Percentiles rank a stretch among this genome's conserved stretches.
Evolutionary conservation across 2,113 vertebrate genomes (phyloP).

Genomic region (Progne subis): DNA sequence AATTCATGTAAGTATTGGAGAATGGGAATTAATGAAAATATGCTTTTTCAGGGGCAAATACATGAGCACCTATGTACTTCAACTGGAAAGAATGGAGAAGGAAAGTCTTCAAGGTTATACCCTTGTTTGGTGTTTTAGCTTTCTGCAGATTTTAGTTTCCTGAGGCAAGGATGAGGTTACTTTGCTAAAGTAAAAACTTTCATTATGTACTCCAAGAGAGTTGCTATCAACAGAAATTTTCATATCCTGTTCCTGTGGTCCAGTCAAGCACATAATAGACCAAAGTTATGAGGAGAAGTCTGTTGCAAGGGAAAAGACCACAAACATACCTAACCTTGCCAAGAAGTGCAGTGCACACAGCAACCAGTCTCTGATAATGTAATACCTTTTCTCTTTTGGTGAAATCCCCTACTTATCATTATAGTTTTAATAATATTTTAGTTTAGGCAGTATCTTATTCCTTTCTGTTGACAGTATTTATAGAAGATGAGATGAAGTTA

Average conservation of each 20-base stretch:
- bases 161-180: not conserved
- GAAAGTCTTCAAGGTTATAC: not conserved
- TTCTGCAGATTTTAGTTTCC: not conserved
- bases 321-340: not conserved
- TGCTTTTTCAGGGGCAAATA: not conserved
- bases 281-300: not conserved
- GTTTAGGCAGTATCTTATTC: not conserved
- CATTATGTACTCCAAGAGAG: not conserved
- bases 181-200: not conserved
- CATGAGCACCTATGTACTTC: not conserved
- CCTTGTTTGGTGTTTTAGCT: not conserved
- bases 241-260: not conserved
- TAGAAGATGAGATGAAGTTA: not conserved
- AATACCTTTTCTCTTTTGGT: not conserved
- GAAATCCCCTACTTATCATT: not conserved
- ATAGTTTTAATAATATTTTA: constrained; percentile 27
- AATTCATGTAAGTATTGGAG: not conserved
- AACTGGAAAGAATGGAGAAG: not conserved
- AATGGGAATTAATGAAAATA: not conserved
- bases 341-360: not conserved
- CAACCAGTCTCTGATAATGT: not conserved
- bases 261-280: not conserved
- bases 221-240: not conserved
- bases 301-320: not conserved
- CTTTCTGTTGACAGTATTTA: not conserved